Evolutionary conservation across 2,797 vertebrate species (phyloP), one percentile per base, ranked within the genome.

Genomic region (Aythya fuligula): DNA sequence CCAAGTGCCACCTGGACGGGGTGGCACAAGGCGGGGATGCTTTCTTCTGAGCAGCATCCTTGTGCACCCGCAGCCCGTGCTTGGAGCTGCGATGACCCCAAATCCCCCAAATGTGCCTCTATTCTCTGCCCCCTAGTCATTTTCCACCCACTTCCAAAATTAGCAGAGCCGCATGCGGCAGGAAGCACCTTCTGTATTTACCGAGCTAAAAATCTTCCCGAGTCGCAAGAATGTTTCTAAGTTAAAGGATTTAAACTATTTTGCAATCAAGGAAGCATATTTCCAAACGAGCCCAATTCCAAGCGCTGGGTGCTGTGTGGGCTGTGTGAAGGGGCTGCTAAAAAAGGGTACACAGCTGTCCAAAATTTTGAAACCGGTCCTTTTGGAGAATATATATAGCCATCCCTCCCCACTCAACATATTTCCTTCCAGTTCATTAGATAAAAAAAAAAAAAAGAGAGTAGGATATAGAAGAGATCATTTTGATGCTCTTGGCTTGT

Each of bases 301-400:
- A 41, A 93, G 87, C 89, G 94, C 85, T 93, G 88, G 94, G 88
- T 87, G 93, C 95, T 92, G 91, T 94, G 95, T 96, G 91, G 93
- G 95, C 88, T 95, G 94, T 94, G 95, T 78, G 95, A 97, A 97
- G 83, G 93, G 94, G 85, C 85, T 96, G 95, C 93, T 96, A 97
- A 91, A 97, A 97, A 94, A 72, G 89, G 91, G 91, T 94, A 92
- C 88, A 86, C 95, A 96, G 95, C 95, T 97, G 95, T 76, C 94
- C 89, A 95, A 92, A 96, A 95, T 94, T 89, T 95, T 91, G 94
- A 96, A 96, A 93, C 28, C 0, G 2, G 87, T 88, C 82, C 87
- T 93, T 89, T 84, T 73, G 87, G 85, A 91, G 94, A 76, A 73
- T 95, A 96, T 97, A 94, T 96, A 95, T 97, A 97, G 95, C 43